Conservation (phyloP, 2,888 invertebrate species). For the Pachycephus smyrnensis region DNA sequence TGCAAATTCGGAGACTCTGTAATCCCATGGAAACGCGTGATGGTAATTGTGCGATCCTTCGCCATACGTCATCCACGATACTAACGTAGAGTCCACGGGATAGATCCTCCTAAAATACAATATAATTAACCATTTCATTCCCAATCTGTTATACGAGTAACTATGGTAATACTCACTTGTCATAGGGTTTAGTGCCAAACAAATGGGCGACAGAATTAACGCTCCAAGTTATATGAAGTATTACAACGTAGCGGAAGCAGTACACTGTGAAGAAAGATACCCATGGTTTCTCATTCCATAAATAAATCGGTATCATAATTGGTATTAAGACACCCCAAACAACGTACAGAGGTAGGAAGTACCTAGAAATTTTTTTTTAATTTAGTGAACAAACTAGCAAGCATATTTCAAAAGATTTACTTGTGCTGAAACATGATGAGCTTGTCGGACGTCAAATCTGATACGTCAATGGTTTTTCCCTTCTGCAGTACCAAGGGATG, state of each 20-base stretch:
- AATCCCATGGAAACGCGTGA: slow-evolving; percentile 70
- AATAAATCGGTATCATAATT: slow-evolving; percentile 74
- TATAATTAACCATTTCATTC: neutral
- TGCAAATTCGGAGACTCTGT: slow-evolving; percentile 46
- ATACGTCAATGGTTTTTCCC: slow-evolving; percentile 78
- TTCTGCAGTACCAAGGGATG: slow-evolving; percentile 81
- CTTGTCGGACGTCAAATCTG: slow-evolving; percentile 80
- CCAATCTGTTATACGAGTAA: neutral
- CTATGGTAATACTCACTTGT: slow-evolving; percentile 33
- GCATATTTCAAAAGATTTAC: slow-evolving; percentile 62
- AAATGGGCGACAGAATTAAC: slow-evolving; percentile 82
- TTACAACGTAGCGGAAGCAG: slow-evolving; percentile 73
- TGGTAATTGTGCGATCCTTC: slow-evolving; percentile 74
- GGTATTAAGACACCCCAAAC: slow-evolving; percentile 74
- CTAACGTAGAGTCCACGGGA: slow-evolving; percentile 62
- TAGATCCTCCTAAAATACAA: slow-evolving; percentile 25
- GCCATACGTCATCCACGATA: slow-evolving; percentile 60
- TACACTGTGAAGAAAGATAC: slow-evolving; percentile 74
- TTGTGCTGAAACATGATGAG: slow-evolving; percentile 81
- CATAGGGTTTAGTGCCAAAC: slow-evolving; percentile 37
- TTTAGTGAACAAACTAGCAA: neutral
- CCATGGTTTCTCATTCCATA: slow-evolving; percentile 76
- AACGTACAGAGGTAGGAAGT: slow-evolving; percentile 74
- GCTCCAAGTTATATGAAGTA: slow-evolving; percentile 83
- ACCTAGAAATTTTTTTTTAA: slow-evolving; percentile 68